Conservation (phyloP, 2,888 invertebrate species). For the Melinopterus prodromus region DNA sequence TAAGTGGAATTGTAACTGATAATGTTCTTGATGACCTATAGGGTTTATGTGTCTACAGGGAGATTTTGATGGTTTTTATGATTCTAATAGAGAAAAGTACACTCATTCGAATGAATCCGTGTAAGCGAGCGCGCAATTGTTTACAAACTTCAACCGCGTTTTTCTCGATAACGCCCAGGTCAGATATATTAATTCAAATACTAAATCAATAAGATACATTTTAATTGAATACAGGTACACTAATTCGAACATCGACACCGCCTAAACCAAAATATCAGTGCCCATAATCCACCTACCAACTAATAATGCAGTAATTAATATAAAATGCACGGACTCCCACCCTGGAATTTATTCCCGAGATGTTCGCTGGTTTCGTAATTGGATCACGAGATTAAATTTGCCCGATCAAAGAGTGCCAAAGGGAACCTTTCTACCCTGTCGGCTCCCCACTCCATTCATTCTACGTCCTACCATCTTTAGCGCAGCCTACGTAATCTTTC, state of each 20-base stretch:
- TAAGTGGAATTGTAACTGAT: too few species aligned
- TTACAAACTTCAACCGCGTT: too few species aligned
- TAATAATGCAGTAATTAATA: not conserved
- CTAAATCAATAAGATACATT: too few species aligned
- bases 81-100: too few species aligned
- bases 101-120: too few species aligned
- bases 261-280: not conserved
- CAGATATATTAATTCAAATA: too few species aligned
- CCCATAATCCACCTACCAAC: not conserved
- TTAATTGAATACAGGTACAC: too few species aligned
- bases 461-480: not conserved
- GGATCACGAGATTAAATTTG: not conserved
- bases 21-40: too few species aligned
- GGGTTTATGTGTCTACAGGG: too few species aligned
- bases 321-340: not conserved
- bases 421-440: not conserved
- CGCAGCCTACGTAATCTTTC: not conserved
- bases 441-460: not conserved
- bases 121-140: too few species aligned
- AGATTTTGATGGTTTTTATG: too few species aligned
- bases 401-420: not conserved
- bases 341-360: constrained; percentile 32
- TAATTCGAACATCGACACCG: not conserved
- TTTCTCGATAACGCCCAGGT: too few species aligned
- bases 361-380: constrained; percentile 11